phyloP scores from a whole-genome alignment of 2,797 vertebrate genomes.

The Nyctalus aviator region DNA sequence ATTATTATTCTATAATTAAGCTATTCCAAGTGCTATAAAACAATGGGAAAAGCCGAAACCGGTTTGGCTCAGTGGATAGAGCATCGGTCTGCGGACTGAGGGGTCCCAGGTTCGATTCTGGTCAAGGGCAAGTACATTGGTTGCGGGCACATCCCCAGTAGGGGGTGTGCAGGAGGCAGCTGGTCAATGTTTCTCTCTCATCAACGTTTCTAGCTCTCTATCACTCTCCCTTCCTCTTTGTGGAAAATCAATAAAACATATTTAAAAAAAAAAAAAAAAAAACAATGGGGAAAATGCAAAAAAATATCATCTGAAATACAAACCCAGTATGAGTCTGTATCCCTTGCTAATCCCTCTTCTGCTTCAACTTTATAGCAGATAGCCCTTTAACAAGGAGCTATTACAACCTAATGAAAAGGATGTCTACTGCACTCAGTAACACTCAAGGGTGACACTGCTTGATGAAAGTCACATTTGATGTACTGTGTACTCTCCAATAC shows the following conservation, averaged over 20 bases:
- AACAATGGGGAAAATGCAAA: background rate
- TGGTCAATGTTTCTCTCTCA: no score
- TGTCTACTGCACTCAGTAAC: background rate
- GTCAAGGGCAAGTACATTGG: no score
- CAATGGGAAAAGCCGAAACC: background rate
- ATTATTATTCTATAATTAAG: background rate
- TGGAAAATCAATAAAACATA: no score
- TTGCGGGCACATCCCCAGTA: no score
- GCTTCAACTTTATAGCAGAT: background rate
- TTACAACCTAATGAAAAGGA: background rate
- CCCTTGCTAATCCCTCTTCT: background rate
- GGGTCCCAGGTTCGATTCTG: no score
- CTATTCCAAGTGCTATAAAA: background rate
- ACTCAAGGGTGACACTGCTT: background rate
- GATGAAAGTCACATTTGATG: background rate
- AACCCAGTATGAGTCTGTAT: background rate
- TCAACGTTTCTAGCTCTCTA: no score
- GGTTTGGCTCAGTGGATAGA: no score
- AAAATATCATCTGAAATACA: conserved; percentile 28
- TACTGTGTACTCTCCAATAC: background rate
- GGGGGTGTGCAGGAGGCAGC: no score
- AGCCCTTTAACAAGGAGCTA: background rate
- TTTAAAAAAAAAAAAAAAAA: background rate
- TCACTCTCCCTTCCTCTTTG: no score
- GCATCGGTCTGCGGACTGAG: no score